Base-by-base conservation (phyloP, 1,140 invertebrate genomes). In the Acromyrmex charruanus region DNA sequence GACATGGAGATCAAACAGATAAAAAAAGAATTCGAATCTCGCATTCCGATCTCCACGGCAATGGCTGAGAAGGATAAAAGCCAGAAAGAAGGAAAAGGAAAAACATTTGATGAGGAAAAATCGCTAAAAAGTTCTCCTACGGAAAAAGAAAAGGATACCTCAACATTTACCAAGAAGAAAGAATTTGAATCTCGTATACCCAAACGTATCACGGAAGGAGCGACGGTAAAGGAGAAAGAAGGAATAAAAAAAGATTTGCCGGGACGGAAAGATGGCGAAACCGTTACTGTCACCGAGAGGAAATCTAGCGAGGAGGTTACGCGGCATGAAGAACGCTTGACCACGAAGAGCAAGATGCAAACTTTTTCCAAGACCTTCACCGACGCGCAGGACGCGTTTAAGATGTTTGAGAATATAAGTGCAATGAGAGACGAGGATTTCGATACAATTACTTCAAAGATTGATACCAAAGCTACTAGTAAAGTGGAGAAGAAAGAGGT, bases 181-280 rank as follows among this genome's bases (percentile, higher is more conserved):
- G 94, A 94, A 81, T 93, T 92, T 28, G 93, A 94, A 63, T 94
- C 93, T 5, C 91, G 93, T 31, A 95, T 95, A 72, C 94, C 94
- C 0, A 94, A 94, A 81, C 85, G 88, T 1, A 90, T 93, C 10
- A 6, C 51, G 0, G 91, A 93, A 2, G 74, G 59, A 0, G 21
- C 66, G 10, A 0, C 72, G 0, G 18, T 74, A 0, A 63, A 80
- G 0, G 85, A 87, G 3, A 93, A 89, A 58, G 69, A 72, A 69
- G 66, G n/a, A 35, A 31, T 61, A 2, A 89, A 84, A 3, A 93
- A 89, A 31, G 91, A 92, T 1, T 14, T 25, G 6, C 59, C 71
- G 0, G 44, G 72, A 3, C 84, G 51, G 21, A 92, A 91, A 25
- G 89, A 91, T 16, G 71, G 65, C 10, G 88, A 90, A 31, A 91